phyloP scores from a whole-genome alignment of 2,113 vertebrate species.

The Silurus meridionalis region DNA sequence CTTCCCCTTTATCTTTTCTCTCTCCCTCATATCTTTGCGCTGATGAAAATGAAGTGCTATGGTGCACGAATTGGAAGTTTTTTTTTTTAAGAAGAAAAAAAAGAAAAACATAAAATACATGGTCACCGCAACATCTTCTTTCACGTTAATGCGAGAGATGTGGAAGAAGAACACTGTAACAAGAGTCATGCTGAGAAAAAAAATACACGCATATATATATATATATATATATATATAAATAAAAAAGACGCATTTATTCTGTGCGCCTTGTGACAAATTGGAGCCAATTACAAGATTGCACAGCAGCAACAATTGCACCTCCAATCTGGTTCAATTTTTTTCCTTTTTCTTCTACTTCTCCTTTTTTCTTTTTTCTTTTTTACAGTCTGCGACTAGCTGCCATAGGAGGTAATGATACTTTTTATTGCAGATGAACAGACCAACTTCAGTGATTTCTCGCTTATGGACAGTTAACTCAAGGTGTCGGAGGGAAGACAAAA shows the following conservation, averaged over 20 bases:
- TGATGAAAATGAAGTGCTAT: neutral
- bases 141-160: neutral
- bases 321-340: slow-evolving; percentile 38
- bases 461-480: slow-evolving; percentile 32
- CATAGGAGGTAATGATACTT: slow-evolving; percentile 41
- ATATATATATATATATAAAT: neutral
- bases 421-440: slow-evolving; percentile 24
- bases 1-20: neutral
- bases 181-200: too few relatives aligned
- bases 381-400: neutral
- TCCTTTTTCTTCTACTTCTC: neutral
- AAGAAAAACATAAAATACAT: too few relatives aligned
- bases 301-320: slow-evolving; percentile 40
- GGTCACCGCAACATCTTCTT: neutral
- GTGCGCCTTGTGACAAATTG: slow-evolving; percentile 43
- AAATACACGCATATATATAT: neutral
- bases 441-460: slow-evolving; percentile 27
- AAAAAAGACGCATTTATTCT: slow-evolving; percentile 26
- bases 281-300: slow-evolving; percentile 46
- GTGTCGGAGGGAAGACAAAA: slow-evolving; percentile 41
- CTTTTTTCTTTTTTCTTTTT: slow-evolving; percentile 5
- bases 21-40: neutral
- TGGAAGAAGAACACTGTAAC: slow-evolving; percentile 7
- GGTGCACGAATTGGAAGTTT: neutral
- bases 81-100: neutral